A percentile compares a stretch with the other conserved stretches of the same genome.
These are phyloP conservation scores for Hypena proboscidalis DNA, from an alignment of 2,888 invertebrate species.

Conservation along the genomic window DNA sequence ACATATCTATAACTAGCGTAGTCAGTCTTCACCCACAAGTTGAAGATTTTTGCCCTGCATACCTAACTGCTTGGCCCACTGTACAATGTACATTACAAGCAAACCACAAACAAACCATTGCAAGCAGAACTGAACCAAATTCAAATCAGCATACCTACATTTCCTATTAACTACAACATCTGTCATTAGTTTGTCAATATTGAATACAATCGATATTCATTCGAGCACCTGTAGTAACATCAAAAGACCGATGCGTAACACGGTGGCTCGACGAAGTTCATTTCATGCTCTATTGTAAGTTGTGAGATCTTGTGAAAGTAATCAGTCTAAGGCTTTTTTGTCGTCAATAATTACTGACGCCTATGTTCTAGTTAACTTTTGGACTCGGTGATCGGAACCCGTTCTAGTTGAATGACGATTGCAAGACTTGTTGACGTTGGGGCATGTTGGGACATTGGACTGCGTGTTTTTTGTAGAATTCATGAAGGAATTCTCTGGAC, in stretches of 20 bases:
- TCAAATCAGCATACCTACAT: too few species aligned
- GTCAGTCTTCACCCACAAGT: too few species aligned
- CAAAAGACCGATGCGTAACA: constrained; percentile 67
- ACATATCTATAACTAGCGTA: too few species aligned
- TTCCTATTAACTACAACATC: too few species aligned
- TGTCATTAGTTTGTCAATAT: too few species aligned
- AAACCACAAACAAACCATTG: too few species aligned
- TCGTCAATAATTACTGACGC: constrained; percentile 59
- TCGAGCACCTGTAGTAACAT: constrained; percentile 20
- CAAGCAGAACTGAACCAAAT: too few species aligned
- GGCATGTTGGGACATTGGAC: constrained; percentile 17
- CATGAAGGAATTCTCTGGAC: too few species aligned
- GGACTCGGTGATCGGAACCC: constrained; percentile 32
- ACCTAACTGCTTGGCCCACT: too few species aligned
- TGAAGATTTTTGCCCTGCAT: too few species aligned
- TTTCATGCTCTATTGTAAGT: constrained; percentile 79
- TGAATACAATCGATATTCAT: constrained; percentile 12
- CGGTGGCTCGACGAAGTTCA: constrained; percentile 71
- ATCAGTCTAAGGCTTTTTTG: constrained; percentile 61
- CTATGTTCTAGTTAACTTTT: constrained; percentile 58
- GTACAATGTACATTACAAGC: too few species aligned
- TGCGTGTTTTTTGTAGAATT: constrained; percentile 7
- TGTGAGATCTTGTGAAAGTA: constrained; percentile 77
- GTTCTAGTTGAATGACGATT: constrained; percentile 41
- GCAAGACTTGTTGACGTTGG: constrained; percentile 37